phyloP scores from a whole-genome alignment of 2,888 invertebrate genomes.

The Sympetrum striolatum region DNA sequence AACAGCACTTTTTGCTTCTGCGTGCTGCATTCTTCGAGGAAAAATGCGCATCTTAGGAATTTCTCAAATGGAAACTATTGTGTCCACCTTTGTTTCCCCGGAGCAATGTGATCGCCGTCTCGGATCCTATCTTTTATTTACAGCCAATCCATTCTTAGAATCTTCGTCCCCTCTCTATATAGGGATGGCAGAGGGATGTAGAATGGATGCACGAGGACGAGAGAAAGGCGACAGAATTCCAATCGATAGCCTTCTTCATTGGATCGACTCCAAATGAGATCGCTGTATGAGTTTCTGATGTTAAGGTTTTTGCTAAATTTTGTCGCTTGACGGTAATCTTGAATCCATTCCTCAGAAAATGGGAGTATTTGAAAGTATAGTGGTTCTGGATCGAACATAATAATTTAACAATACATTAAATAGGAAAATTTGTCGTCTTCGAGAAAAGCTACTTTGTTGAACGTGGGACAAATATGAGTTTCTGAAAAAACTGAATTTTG shows the following conservation, averaged over 20 bases:
- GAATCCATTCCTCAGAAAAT: not conserved
- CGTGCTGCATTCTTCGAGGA: too few species aligned
- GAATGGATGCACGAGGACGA: not conserved
- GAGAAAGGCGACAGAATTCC: not conserved
- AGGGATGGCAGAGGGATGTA: not conserved
- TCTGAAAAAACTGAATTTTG: too few species aligned
- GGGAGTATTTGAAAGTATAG: not conserved
- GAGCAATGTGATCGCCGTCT: not conserved
- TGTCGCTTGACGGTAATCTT: not conserved
- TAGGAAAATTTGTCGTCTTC: not conserved
- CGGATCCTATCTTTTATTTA: not conserved
- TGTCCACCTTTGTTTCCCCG: too few species aligned
- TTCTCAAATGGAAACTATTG: too few species aligned
- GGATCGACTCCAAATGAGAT: slow-evolving; percentile 12
- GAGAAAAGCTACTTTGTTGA: not conserved
- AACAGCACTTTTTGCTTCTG: too few species aligned
- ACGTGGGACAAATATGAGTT: too few species aligned
- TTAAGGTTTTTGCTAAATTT: not conserved
- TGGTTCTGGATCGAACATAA: too few species aligned
- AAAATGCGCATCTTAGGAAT: too few species aligned
- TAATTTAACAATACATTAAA: too few species aligned
- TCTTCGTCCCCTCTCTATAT: not conserved
- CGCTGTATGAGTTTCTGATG: not conserved
- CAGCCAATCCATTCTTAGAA: not conserved
- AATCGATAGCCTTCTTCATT: slow-evolving; percentile 6